phyloP scores from a whole-genome alignment of 2,888 invertebrate species.

The Helleia helle region DNA sequence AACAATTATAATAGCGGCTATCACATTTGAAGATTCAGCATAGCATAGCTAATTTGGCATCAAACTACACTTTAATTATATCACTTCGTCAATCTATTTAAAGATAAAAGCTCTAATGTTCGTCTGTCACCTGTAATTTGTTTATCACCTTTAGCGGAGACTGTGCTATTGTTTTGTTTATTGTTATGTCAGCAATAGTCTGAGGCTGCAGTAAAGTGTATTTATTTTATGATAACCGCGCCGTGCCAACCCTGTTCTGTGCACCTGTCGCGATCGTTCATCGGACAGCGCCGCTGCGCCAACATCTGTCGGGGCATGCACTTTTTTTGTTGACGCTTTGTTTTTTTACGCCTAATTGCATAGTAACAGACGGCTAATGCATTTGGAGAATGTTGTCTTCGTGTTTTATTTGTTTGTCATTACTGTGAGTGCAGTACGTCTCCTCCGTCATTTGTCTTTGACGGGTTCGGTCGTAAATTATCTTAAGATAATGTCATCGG shows the following conservation, averaged over 20 bases:
- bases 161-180: conserved; percentile 8
- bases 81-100: not conserved
- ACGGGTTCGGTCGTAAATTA: too few relatives aligned
- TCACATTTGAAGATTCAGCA: too few relatives aligned
- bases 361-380: conserved; percentile 32
- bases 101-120: not conserved
- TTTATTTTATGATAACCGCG: conserved; percentile 13
- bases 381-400: conserved; percentile 19
- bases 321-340: conserved; percentile 32
- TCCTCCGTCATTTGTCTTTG: too few relatives aligned
- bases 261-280: conserved; percentile 63
- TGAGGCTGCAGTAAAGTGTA: conserved; percentile 6
- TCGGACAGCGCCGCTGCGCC: conserved; percentile 52
- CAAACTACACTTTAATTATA: too few relatives aligned
- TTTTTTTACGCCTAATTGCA: conserved; percentile 41
- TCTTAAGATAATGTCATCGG: too few relatives aligned
- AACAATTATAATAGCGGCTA: too few relatives aligned
- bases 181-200: conserved; percentile 11
- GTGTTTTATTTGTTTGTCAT: not conserved
- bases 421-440: too few relatives aligned
- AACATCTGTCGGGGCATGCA: conserved; percentile 57
- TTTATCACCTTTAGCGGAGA: conserved; percentile 2
- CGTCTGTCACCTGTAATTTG: not conserved
- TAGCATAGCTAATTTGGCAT: too few relatives aligned
- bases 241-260: conserved; percentile 42